Base-by-base conservation (phyloP, 2,113 vertebrate genomes). In the Cephalopterus ornatus region DNA sequence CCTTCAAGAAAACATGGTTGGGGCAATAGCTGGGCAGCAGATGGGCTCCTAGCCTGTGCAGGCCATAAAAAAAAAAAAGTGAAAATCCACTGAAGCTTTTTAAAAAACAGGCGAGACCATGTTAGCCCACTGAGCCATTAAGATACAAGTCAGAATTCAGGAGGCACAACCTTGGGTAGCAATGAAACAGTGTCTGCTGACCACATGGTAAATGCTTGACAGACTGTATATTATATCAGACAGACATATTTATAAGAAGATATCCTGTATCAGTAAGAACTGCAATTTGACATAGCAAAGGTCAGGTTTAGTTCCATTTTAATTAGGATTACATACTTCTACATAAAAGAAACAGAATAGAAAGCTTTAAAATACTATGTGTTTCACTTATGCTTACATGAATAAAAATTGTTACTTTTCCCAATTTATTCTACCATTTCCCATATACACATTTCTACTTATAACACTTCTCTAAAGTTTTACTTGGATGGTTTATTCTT, bases 1-100 rank as follows among this genome's bases (percentile, higher is more conserved):
- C 42, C n/a, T 62, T 80, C 39, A 50, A 50, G 33, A 70, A 17
- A 30, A 72, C 1, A 1, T 3, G 8, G 14, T 8, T 1, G 0
- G 6, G 12, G 14, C 27, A 77, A 39, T n/a, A 61, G 7, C 24
- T 33, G 24, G 11, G 59, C 78, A 73, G 67, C 32, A 67, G 37
- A 70, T 50, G 1, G 1, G n/a, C 49, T 84, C 39, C 39, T 33
- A 24, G 27, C 8, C 52, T 55, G 9, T 23, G 14, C n/a, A 83
- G 46, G 14, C 37, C 50, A 73, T 21, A 53, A 27, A 50, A 28
- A 28, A 26, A 49, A 12, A 24, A 23, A 49, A 47, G 12, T 6
- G 70, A 72, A 93, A 88, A n/a, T 9, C 62, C 49, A 67, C 37
- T 76, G 35, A 8, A 49, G 39, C 26, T 79, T 77, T 92, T 33